phyloP scores from a whole-genome alignment of 2,888 invertebrate genomes.

The Aphodius granarius region DNA sequence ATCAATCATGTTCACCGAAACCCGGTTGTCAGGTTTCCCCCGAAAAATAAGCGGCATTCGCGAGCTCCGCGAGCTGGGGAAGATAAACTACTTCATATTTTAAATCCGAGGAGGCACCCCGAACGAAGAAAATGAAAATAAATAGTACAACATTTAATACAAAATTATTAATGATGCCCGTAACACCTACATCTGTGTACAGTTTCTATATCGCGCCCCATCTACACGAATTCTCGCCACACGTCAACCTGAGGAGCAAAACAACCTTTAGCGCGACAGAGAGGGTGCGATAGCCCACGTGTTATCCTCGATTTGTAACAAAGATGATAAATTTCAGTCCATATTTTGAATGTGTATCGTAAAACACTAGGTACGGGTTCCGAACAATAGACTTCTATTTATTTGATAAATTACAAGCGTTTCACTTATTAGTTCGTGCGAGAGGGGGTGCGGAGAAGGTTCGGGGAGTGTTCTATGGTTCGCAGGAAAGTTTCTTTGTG shows the following conservation, averaged over 20 bases:
- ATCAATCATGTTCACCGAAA: background rate
- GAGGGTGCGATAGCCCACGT: slow-evolving; percentile 46
- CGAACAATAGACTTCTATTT: slow-evolving; percentile 53
- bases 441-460: background rate
- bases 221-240: background rate
- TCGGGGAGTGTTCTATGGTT: slow-evolving; percentile 12
- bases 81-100: slow-evolving; percentile 37
- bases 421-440: background rate
- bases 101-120: slow-evolving; percentile 36
- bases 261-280: too few species aligned
- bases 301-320: slow-evolving; percentile 47
- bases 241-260: slow-evolving; percentile 6
- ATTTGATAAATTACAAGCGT: slow-evolving; percentile 52
- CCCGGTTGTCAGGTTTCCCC: slow-evolving; percentile 1
- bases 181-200: background rate
- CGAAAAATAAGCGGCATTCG: slow-evolving; percentile 10
- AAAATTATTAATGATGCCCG: slow-evolving; percentile 49
- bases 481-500: background rate
- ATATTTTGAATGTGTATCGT: slow-evolving; percentile 50
- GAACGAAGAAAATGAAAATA: slow-evolving; percentile 51
- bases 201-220: background rate
- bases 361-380: slow-evolving; percentile 44
- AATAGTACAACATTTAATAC: slow-evolving; percentile 53
- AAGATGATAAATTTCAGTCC: slow-evolving; percentile 53
- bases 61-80: slow-evolving; percentile 17